Base-by-base conservation (phyloP, 2,888 invertebrate species). In the Lithophane leautieri region DNA sequence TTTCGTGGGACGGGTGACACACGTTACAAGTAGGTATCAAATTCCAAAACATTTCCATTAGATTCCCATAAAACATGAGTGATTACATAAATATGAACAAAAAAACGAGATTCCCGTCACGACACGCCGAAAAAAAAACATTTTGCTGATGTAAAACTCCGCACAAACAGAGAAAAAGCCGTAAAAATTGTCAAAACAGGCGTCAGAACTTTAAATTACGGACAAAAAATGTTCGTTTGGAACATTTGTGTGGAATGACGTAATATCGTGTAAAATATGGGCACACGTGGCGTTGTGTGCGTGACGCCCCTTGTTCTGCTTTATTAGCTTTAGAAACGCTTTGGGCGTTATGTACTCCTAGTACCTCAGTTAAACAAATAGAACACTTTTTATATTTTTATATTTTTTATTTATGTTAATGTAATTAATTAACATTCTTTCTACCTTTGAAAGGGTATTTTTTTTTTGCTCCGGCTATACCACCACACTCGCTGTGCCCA, bases 251-350 rank as follows among this genome's bases (percentile, higher is more conserved):
- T 82, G 80, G 84, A 82, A 86, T 88, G 81, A 83, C 76, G 86
- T 81, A 88, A 90, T 87, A 86, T 86, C 84, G 85, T 83, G 89
- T 90, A 88, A 89, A 88, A 86, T 89, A 90, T 88, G 83, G 81
- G 78, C 83, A 74, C 88, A 85, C 83, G 76, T 79, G 82, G 77
- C 70, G 83, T 72, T 77, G 86, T 82, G 88, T 89, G 90, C 92
- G 93, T 93, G 93, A 91, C 93, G 83, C 87, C 84, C 89, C 90
- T 90, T 89, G 88, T 90, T 82, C 87, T 83, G 85, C 81, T 89
- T 90, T 89, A 91, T 90, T 90, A 90, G 85, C 85, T 85, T 82
- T 73, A 82, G 67, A n/a, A 83, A 81, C 82, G 82, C 82, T 78
- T 66, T 28, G 69, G 25, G 70, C 61, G 68, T 73, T 70, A 77